Evolutionary conservation across 2,113 vertebrate genomes (phyloP).

Genomic region (Sylvietta virens): DNA sequence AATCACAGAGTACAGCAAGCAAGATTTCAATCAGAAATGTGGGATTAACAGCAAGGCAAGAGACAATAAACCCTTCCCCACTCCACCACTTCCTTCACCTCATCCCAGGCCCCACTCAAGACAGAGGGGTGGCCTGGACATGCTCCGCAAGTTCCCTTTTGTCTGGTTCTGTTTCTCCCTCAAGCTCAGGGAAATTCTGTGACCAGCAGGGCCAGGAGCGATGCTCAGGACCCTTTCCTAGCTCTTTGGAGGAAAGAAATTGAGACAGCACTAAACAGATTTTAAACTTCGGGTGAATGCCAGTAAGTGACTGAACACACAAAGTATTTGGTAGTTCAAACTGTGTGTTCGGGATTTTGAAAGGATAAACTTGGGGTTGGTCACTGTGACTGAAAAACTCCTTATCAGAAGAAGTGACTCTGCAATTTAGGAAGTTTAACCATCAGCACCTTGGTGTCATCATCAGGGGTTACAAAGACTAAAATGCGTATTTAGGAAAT

Average conservation of each 20-base stretch:
- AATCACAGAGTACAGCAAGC: slow-evolving; percentile 69
- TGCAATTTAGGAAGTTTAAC: not conserved
- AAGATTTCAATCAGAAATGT: slow-evolving; percentile 55
- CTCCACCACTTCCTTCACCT: not conserved
- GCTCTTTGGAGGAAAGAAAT: not conserved
- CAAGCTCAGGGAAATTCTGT: not conserved
- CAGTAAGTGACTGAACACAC: not conserved
- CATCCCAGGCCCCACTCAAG: not conserved
- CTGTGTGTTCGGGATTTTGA: too few species aligned
- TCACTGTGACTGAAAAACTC: not conserved
- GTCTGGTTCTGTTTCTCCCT: not conserved
- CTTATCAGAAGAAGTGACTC: not conserved
- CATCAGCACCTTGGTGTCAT: not conserved
- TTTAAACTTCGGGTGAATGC: not conserved
- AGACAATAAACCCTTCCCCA: not conserved
- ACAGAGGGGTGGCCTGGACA: not conserved
- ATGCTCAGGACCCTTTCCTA: not conserved
- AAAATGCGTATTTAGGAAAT: fast-evolving
- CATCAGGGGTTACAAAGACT: not conserved
- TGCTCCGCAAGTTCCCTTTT: not conserved
- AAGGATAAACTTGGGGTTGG: not conserved
- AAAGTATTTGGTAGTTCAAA: not conserved
- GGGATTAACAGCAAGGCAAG: slow-evolving; percentile 24
- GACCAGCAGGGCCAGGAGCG: not conserved
- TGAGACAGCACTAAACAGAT: not conserved